These are phyloP conservation scores for Clarias magur DNA, from an alignment of 2,113 vertebrate genomes.

Conservation along the genomic window DNA sequence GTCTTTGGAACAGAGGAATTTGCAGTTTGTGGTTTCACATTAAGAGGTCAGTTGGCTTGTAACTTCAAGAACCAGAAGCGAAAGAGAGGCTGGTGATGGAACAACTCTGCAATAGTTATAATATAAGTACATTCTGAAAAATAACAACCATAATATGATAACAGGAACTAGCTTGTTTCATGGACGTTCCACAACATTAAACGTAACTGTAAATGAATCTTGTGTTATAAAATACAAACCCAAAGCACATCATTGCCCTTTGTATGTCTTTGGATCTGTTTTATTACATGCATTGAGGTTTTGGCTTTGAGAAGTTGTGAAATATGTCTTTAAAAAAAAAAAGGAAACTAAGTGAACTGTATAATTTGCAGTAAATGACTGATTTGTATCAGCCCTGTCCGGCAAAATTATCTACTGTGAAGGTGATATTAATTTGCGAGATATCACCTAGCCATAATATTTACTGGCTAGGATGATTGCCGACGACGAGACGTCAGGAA, in stretches of 20 bases:
- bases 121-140: not conserved
- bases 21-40: not conserved
- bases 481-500: slow-evolving; percentile 10
- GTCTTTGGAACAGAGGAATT: not conserved
- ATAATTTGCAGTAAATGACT: not conserved
- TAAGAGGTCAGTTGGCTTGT: not conserved
- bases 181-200: not conserved
- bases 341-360: not conserved
- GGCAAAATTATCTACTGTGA: not conserved
- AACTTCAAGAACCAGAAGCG: not conserved
- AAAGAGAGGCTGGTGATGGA: not conserved
- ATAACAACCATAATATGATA: not conserved
- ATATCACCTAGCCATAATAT: not conserved
- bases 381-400: not conserved
- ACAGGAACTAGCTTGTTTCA: not conserved
- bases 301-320: not conserved
- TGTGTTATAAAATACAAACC: not conserved
- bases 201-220: not conserved
- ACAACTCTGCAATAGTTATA: not conserved
- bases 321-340: not conserved
- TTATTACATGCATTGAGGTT: not conserved
- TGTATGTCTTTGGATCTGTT: not conserved
- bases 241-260: not conserved
- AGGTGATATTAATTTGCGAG: slow-evolving; percentile 10
- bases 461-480: slow-evolving; percentile 21